phyloP scores from a whole-genome alignment of 2,797 vertebrate species.

The Poecilia wingei region DNA sequence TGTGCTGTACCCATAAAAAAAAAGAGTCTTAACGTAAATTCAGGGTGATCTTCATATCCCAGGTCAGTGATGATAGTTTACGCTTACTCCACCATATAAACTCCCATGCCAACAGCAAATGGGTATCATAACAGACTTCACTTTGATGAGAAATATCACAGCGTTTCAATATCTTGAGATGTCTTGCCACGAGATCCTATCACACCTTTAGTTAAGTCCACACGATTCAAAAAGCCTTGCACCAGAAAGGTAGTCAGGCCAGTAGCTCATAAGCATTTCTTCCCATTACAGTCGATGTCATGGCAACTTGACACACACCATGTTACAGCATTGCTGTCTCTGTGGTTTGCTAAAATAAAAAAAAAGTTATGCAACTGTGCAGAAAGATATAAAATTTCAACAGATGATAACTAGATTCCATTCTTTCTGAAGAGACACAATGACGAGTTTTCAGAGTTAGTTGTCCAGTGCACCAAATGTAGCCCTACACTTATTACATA shows the following conservation, averaged over 20 bases:
- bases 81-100: neutral
- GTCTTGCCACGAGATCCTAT: neutral
- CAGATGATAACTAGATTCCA: neutral
- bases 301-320: neutral
- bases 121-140: neutral
- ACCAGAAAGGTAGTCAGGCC: neutral
- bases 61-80: neutral
- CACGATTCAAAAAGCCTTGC: neutral
- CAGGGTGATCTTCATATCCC: neutral
- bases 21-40: neutral
- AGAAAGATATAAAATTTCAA: neutral
- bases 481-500: neutral
- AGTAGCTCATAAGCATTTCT: neutral
- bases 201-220: neutral
- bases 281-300: neutral
- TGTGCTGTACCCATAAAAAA: neutral
- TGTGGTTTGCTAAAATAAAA: neutral
- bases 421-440: neutral
- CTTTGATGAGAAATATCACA: neutral
- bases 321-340: neutral
- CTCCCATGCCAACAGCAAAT: neutral
- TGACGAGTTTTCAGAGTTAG: neutral
- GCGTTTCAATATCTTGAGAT: neutral
- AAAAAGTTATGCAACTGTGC: neutral
- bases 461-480: neutral